These are phyloP conservation scores for Cremastobaeus sp. DNA, from an alignment of 2,888 invertebrate genomes.

Conservation along the genomic window DNA sequence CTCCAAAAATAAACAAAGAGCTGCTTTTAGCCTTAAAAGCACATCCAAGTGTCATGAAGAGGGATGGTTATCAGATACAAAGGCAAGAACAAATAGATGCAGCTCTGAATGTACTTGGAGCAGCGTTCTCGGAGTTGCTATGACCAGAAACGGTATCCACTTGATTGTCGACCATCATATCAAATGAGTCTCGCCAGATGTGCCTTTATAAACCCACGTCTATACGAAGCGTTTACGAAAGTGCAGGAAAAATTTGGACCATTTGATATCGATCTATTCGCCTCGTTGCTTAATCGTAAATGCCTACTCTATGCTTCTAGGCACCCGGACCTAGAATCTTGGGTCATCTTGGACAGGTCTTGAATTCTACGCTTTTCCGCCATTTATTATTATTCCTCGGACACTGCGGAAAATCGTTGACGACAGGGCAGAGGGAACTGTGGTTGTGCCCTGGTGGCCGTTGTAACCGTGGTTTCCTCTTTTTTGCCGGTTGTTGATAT, in stretches of 20 bases:
- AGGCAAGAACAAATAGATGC: conserved; percentile 25
- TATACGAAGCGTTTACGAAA: neutral
- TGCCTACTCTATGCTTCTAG: neutral
- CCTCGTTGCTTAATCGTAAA: neutral
- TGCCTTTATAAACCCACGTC: conserved; percentile 31
- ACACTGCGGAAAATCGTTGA: neutral
- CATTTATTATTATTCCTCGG: neutral
- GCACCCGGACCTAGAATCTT: neutral
- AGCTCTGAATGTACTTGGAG: conserved; percentile 22
- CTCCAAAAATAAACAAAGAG: conserved; percentile 22
- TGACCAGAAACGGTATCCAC: conserved; percentile 20
- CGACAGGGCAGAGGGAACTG: neutral
- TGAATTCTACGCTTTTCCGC: neutral
- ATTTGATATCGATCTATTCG: neutral
- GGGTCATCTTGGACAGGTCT: neutral
- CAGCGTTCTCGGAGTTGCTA: neutral
- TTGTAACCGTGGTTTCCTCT: neutral
- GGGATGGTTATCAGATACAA: conserved; percentile 29
- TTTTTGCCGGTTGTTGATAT: neutral
- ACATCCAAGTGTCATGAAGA: neutral
- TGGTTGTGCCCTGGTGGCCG: neutral
- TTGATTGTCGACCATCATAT: conserved; percentile 21
- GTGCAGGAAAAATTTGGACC: too few species aligned
- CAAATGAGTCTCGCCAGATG: conserved; percentile 12
- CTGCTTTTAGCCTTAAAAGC: neutral